A percentile compares a stretch with the other conserved stretches of the same genome.
phyloP scores from a whole-genome alignment of 2,113 vertebrate species.

The Paradoxurus hermaphroditus region DNA sequence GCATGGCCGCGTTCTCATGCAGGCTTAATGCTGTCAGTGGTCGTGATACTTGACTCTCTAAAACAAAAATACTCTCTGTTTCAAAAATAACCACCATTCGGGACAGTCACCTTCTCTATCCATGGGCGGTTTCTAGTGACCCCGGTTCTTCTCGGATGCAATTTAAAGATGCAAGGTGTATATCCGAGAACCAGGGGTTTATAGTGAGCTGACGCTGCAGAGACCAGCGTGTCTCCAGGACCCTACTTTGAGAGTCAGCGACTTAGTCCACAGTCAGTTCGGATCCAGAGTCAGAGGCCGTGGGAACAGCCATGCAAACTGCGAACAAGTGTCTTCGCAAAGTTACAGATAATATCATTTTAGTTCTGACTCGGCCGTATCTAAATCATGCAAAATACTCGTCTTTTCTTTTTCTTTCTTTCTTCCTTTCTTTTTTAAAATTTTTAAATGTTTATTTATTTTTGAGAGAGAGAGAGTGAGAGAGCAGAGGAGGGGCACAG shows the following conservation, averaged over 20 bases:
- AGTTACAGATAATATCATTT: neutral
- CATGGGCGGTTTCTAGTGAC: neutral
- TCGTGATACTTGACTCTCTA: neutral
- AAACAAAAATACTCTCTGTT: neutral
- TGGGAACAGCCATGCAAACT: neutral
- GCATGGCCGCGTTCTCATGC: neutral
- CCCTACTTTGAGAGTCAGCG: neutral
- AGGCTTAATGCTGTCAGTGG: neutral
- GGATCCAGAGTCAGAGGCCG: neutral
- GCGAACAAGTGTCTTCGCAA: neutral
- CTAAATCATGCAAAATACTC: neutral
- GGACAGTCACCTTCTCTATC: neutral
- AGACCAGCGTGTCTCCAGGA: neutral
- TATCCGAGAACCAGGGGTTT: neutral
- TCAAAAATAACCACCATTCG: neutral
- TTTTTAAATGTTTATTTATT: no score
- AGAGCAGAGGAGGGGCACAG: no score
- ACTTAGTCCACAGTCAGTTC: neutral
- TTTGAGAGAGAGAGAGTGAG: no score
- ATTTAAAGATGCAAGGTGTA: neutral
- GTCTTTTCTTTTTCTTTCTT: neutral
- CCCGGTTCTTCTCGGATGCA: neutral
- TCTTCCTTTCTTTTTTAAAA: no score
- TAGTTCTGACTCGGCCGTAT: neutral
- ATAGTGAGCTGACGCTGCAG: neutral